Base-by-base conservation (phyloP, 2,888 invertebrate genomes). In the Eugnorisma glareosa region DNA sequence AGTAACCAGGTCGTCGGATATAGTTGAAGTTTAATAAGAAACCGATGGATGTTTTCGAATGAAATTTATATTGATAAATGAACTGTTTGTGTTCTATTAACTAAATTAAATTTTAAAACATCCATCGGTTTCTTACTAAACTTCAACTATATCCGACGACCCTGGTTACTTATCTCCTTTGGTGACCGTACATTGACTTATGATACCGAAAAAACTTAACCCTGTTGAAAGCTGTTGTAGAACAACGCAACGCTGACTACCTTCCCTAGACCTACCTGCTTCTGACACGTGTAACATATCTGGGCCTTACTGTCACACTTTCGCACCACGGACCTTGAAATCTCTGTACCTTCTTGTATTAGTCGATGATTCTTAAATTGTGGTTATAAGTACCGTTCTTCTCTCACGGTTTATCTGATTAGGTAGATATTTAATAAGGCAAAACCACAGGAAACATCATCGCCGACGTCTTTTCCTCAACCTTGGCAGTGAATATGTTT, bases 401-500 rank as follows among this genome's bases (percentile, higher is more conserved):
- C 43, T 73, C 31, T 57, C 37, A 40, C 57, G n/a, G 2, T 35
- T 37, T 61, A 85, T 82, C 67, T 76, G 61, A 72, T 85, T 74
- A 76, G 71, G 75, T 82, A 64, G 64, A 18, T 24, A 77, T 51
- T 45, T 69, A 73, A 81, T 68, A 72, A 84, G 64, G 77, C 68
- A 70, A 84, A 72, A 79, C 79, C 68, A 37, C 84, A 84, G 81
- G 67, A 69, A 81, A 74, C 67, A 51, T 75, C 67, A 64, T 57
- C 59, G 21, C 21, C 59, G 57, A 57, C 66, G 86, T 24, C 79
- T 88, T 88, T 87, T 82, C 87, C 87, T 86, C 73, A 82, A 86
- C 88, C 87, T 88, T 88, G 88, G 11, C 84, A 86, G 63, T 84
- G 87, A 84, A 67, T 76, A 75, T 63, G 64, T 43, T 79, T 37